Base-by-base conservation (phyloP, 2,888 invertebrate species). In the Tachystola acroxantha region DNA sequence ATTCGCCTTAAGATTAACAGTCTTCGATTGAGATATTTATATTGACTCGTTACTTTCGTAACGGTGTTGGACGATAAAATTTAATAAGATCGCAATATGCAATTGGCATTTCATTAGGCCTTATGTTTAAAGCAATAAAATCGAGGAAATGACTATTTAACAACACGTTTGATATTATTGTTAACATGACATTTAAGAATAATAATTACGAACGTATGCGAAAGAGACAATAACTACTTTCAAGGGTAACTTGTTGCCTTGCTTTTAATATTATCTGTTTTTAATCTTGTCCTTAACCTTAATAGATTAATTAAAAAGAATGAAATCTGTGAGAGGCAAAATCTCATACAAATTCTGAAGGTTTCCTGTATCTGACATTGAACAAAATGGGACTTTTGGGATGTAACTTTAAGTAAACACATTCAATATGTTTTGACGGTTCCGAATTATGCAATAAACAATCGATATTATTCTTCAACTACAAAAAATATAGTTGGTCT, bases 151-250 rank as follows among this genome's bases (percentile, higher is more conserved):
- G 12, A 28, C 7, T 11, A 7, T 20, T 3, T 20, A 20, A 20
- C 9, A 9, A 24, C n/a, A 6, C 2, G 13, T 28, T 28, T 28
- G 12, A 28, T 28, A 9, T 28, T 9, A 28, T 28, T 28, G 11
- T 12, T 28, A 9, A 28, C 7, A 13, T 28, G 28, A 9, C 28
- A 28, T 28, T 28, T 28, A 11, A 28, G 6, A 24, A 16, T 4
- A 28, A 12, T 28, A 12, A 28, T 28, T 16, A 16, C 12, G 10
- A n/a, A 6, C n/a, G 10, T 10, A 26, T 28, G 13, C 12, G n/a
- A 37, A 32, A 19, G 25, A 37, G 27, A 39, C 30, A 34, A 39
- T 39, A 34, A 34, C 26, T 11, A 32, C 32, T 10, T 13, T 31
- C 34, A 34, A 39, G 39, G 37, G 14, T 31, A 31, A 33, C 34